phyloP scores from a whole-genome alignment of 1,140 invertebrate species.

The Leptinotarsa defecta region DNA sequence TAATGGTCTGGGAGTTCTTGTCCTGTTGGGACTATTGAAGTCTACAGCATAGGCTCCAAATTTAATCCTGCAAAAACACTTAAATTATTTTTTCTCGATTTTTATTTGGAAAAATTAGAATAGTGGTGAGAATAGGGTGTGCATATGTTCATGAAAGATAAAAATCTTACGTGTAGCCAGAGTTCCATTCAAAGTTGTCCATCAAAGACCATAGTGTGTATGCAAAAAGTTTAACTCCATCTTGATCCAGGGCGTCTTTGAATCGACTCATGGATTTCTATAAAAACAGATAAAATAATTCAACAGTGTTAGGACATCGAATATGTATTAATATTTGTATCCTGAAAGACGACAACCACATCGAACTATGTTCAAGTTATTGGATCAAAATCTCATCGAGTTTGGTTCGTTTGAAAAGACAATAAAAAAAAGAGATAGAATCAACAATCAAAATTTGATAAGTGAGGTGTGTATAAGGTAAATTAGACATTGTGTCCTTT shows the following conservation, averaged over 20 bases:
- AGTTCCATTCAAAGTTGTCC: slow-evolving; percentile 45
- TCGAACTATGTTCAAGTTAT: too few species aligned
- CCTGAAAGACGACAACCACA: too few species aligned
- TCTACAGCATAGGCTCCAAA: slow-evolving; percentile 79
- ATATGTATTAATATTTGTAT: too few species aligned
- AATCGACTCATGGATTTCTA: slow-evolving; percentile 36
- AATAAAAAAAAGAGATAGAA: too few species aligned
- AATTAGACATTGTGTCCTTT: too few species aligned
- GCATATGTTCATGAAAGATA: neutral
- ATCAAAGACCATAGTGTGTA: slow-evolving; percentile 45
- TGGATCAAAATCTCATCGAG: too few species aligned
- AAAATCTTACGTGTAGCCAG: slow-evolving; percentile 40
- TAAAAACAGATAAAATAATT: slow-evolving; percentile 20
- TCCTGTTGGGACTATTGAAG: slow-evolving; percentile 67
- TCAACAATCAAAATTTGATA: too few species aligned
- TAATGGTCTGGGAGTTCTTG: slow-evolving; percentile 58
- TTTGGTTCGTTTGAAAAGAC: too few species aligned
- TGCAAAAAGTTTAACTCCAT: slow-evolving; percentile 40
- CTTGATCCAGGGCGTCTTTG: slow-evolving; percentile 44
- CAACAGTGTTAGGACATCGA: too few species aligned
- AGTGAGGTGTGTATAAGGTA: too few species aligned
- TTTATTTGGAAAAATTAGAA: too few species aligned
- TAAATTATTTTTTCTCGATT: neutral
- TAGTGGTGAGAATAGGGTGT: too few species aligned
- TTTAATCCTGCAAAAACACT: slow-evolving; percentile 60